Evolutionary conservation across 2,113 vertebrate species (phyloP).

Genomic region (Brienomyrus longianalis): DNA sequence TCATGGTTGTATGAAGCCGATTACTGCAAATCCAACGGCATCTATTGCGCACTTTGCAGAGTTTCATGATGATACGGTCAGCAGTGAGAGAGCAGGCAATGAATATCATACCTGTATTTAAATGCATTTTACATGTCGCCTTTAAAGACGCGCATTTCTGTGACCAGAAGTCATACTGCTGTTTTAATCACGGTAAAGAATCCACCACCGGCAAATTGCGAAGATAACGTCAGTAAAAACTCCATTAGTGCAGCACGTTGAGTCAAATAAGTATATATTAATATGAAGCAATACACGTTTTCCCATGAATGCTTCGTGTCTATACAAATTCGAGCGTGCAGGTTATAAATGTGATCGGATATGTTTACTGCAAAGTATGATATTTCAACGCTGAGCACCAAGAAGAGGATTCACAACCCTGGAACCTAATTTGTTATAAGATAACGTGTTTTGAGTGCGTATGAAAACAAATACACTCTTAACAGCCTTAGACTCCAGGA

Average conservation of each 20-base stretch:
- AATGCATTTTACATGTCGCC: not conserved
- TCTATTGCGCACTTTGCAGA: not conserved
- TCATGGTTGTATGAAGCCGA: constrained; percentile 3
- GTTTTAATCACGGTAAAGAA: not conserved
- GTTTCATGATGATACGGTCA: not conserved
- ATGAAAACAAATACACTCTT: not conserved
- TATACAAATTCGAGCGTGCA: not conserved
- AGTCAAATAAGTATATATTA: not conserved
- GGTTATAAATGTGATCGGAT: not conserved
- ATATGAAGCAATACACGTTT: not conserved
- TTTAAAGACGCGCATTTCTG: not conserved
- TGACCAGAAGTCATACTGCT: not conserved
- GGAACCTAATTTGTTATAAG: not conserved
- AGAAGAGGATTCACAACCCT: not conserved
- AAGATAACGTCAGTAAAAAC: not conserved
- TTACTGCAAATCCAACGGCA: not conserved
- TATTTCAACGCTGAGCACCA: not conserved
- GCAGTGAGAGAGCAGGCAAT: not conserved
- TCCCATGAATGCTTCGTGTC: not conserved
- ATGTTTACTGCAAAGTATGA: not conserved
- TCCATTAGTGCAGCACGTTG: not conserved
- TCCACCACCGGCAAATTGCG: not conserved
- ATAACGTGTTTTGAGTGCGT: not conserved
- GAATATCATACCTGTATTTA: not conserved
- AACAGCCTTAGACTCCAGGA: not conserved